Evolutionary conservation across 2,888 invertebrate species (phyloP).

Genomic region (Sericinus montela): DNA sequence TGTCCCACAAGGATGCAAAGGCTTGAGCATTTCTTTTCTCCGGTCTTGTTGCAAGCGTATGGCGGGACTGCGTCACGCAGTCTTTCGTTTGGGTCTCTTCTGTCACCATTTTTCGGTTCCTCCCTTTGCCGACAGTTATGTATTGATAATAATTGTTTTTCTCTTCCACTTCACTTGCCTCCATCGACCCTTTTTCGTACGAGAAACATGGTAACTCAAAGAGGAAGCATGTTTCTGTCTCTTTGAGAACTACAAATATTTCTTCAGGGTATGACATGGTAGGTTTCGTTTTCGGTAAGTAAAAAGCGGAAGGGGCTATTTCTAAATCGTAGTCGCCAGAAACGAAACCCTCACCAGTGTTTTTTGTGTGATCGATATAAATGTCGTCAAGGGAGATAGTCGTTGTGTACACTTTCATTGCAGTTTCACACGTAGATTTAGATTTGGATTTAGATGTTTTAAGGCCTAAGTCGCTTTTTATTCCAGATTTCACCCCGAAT

Average conservation of each 20-base stretch:
- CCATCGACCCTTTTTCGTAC: conserved; percentile 78
- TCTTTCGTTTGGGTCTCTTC: conserved; percentile 85
- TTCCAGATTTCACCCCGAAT: conserved; percentile 44
- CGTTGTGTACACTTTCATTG: conserved; percentile 63
- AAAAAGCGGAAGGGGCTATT: conserved; percentile 61
- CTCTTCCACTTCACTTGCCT: conserved; percentile 76
- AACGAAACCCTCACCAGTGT: conserved; percentile 55
- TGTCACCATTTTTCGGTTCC: conserved; percentile 82
- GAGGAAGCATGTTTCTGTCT: conserved; percentile 82
- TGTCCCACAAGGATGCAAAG: conserved; percentile 88
- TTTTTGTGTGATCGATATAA: conserved; percentile 67
- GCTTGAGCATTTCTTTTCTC: conserved; percentile 77
- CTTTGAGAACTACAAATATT: conserved; percentile 81
- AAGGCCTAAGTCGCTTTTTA: conserved; percentile 40
- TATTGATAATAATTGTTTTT: conserved; percentile 84
- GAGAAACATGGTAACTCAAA: conserved; percentile 83
- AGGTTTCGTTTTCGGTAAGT: conserved; percentile 50
- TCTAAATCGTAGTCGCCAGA: conserved; percentile 43
- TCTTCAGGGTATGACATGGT: conserved; percentile 71
- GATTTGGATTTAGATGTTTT: conserved; percentile 37
- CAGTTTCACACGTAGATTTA: conserved; percentile 36
- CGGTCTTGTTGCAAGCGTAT: conserved; percentile 78
- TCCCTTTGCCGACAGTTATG: conserved; percentile 83
- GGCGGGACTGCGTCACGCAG: conserved; percentile 81
- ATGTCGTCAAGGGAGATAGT: conserved; percentile 75